Evolutionary conservation across 1,140 invertebrate genomes (phyloP).

Genomic region (Probaryconus sp.): DNA sequence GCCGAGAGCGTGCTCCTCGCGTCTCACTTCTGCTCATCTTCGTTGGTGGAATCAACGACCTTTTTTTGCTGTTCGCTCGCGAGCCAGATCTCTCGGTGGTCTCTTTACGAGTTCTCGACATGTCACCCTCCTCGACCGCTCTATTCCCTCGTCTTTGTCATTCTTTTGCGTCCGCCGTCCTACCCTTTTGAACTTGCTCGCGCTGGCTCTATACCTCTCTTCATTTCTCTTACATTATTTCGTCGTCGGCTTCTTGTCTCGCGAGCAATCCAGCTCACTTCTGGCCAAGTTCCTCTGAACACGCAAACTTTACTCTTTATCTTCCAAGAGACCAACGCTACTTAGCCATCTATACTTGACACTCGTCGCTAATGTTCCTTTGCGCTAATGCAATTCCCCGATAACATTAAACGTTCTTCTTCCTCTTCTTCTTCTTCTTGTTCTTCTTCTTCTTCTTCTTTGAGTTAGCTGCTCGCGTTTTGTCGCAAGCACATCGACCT

Average conservation of each 20-base stretch:
- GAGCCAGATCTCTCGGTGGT: slow-evolving; percentile 40
- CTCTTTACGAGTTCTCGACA: slow-evolving; percentile 55
- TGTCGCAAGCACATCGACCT: background rate
- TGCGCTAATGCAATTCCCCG: slow-evolving; percentile 23
- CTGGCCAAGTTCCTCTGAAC: slow-evolving; percentile 43
- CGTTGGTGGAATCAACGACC: slow-evolving; percentile 20
- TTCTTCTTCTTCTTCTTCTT: background rate
- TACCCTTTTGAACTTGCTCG: slow-evolving; percentile 43
- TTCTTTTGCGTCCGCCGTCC: slow-evolving; percentile 13
- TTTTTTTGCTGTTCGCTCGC: slow-evolving; percentile 33
- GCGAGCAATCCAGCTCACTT: slow-evolving; percentile 35
- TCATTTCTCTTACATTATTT: background rate
- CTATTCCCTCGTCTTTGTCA: slow-evolving; percentile 23
- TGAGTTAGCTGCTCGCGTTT: too few relatives aligned
- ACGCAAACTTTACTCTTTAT: slow-evolving; percentile 60
- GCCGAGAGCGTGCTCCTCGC: background rate
- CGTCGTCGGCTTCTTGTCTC: slow-evolving; percentile 6
- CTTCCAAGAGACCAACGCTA: slow-evolving; percentile 44
- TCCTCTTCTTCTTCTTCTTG: too few relatives aligned
- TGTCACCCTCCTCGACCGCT: slow-evolving; percentile 17
- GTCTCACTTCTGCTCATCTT: background rate
- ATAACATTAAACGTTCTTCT: slow-evolving; percentile 29
- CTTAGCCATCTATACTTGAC: slow-evolving; percentile 45
- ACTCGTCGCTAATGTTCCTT: slow-evolving; percentile 22
- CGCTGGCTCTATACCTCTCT: background rate